Percentiles rank a stretch among this genome's conserved stretches.
Evolutionary conservation across 2,888 invertebrate species (phyloP).

Genomic region (Octonoba sinensis): DNA sequence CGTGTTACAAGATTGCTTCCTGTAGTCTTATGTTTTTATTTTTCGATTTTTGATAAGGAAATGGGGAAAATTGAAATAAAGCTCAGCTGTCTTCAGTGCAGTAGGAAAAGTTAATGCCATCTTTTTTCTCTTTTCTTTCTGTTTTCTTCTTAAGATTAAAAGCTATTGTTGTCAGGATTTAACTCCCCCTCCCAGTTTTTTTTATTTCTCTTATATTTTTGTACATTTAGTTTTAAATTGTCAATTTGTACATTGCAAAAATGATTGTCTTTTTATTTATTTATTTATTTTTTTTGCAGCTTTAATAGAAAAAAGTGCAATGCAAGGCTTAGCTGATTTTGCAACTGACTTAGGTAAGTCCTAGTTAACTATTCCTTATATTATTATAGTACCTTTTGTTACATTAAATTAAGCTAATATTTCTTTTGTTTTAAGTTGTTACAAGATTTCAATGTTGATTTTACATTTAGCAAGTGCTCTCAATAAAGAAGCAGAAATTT

Average conservation of each 20-base stretch:
- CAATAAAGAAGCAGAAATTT: constrained; percentile 55
- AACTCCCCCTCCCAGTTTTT: neutral
- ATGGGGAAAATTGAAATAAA: no score
- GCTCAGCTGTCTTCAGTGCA: no score
- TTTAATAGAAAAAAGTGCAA: constrained; percentile 91
- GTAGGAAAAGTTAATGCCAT: no score
- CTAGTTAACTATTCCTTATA: neutral
- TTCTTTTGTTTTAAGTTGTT: no score
- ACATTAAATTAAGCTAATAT: neutral
- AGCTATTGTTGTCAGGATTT: constrained; percentile 5
- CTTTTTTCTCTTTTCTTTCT: no score
- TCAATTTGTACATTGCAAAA: neutral
- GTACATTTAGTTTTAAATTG: neutral
- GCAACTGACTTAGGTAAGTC: constrained; percentile 75
- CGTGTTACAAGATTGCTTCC: no score
- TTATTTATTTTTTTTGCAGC: constrained; percentile 71
- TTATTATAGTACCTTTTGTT: neutral
- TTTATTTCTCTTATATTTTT: neutral
- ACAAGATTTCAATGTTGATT: no score
- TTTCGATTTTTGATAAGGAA: no score
- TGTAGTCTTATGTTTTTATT: no score
- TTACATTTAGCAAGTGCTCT: constrained; percentile 44
- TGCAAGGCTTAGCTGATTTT: constrained; percentile 88
- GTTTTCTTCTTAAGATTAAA: neutral
- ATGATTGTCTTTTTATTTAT: constrained; percentile 17